These are phyloP conservation scores for Oligia latruncula DNA, from an alignment of 2,888 invertebrate genomes.

Conservation along the genomic window DNA sequence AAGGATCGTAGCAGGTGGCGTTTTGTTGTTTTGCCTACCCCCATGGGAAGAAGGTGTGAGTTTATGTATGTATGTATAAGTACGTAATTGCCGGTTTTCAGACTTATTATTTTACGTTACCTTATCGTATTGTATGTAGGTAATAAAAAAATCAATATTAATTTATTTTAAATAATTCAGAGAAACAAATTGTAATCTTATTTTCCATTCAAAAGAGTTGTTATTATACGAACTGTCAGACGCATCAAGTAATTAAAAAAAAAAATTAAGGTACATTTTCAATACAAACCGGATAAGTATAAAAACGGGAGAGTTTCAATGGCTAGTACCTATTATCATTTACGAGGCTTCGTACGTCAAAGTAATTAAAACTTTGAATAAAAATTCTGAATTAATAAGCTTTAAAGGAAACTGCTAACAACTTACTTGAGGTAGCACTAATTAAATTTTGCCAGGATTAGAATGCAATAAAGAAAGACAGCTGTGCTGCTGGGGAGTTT, in stretches of 20 bases:
- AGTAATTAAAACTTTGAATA: slow-evolving; percentile 59
- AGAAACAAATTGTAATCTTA: background rate
- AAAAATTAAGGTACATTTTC: background rate
- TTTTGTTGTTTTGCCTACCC: too few relatives aligned
- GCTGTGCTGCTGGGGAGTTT: too few relatives aligned
- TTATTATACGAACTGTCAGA: background rate
- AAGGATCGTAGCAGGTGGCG: too few relatives aligned
- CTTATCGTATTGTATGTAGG: too few relatives aligned
- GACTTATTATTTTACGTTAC: background rate
- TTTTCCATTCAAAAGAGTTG: background rate
- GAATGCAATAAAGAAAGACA: slow-evolving; percentile 29
- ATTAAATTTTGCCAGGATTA: slow-evolving; percentile 48
- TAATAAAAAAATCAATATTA: too few relatives aligned
- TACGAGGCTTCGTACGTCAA: slow-evolving; percentile 38
- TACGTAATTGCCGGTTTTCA: too few relatives aligned
- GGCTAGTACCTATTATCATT: slow-evolving; percentile 46
- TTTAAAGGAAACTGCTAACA: slow-evolving; percentile 48
- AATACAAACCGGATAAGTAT: slow-evolving; percentile 14
- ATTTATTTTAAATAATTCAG: background rate
- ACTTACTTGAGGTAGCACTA: slow-evolving; percentile 56
- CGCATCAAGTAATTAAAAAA: background rate
- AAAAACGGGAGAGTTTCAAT: slow-evolving; percentile 23
- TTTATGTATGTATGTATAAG: too few relatives aligned
- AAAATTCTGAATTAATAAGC: slow-evolving; percentile 58
- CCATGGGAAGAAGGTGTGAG: too few relatives aligned